These are phyloP conservation scores for Neosilurus mollespiculum DNA, from an alignment of 2,797 vertebrate genomes.

Conservation along the genomic window DNA sequence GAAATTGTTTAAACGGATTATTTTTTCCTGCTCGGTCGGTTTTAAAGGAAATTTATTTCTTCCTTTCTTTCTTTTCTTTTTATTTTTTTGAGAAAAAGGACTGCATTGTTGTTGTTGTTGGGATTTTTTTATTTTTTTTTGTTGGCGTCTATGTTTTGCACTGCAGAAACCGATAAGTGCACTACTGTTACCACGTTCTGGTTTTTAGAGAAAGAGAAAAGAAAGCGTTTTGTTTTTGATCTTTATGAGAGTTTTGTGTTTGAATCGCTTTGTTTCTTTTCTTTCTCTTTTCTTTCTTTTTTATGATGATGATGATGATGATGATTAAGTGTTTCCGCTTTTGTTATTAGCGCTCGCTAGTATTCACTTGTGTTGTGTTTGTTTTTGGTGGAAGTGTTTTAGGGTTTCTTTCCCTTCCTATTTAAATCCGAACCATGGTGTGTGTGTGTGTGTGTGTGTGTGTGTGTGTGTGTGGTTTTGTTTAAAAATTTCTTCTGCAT, in stretches of 20 bases:
- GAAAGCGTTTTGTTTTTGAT: conserved; percentile 65
- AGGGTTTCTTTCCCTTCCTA: conserved; percentile 49
- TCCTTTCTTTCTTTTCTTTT: not conserved
- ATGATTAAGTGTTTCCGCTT: conserved; percentile 72
- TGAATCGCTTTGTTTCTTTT: conserved; percentile 71
- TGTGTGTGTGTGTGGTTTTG: conserved; percentile 13
- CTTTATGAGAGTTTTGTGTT: conserved; percentile 75
- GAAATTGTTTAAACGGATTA: not conserved
- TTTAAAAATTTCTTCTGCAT: conserved; percentile 61
- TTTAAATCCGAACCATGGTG: conserved; percentile 69
- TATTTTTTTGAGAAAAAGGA: not conserved
- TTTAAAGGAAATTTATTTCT: conserved; percentile 70
- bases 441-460: conserved; percentile 57
- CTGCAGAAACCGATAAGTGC: conserved; percentile 84
- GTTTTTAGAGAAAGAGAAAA: conserved; percentile 70
- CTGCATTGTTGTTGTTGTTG: not conserved
- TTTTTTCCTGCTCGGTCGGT: conserved; percentile 53
- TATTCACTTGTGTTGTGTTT: conserved; percentile 72
- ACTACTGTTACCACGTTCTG: conserved; percentile 85
- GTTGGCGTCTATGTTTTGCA: conserved; percentile 65
- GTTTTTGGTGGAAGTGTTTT: conserved; percentile 68
- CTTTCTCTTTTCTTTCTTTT: conserved; percentile 44
- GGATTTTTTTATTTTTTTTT: not conserved
- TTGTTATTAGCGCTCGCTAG: conserved; percentile 72
- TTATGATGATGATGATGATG: conserved; percentile 65